Percentiles rank a stretch among this genome's conserved stretches.
Evolutionary conservation across 1,140 invertebrate genomes (phyloP).

Genomic region (Zaprionus camerounensis): DNA sequence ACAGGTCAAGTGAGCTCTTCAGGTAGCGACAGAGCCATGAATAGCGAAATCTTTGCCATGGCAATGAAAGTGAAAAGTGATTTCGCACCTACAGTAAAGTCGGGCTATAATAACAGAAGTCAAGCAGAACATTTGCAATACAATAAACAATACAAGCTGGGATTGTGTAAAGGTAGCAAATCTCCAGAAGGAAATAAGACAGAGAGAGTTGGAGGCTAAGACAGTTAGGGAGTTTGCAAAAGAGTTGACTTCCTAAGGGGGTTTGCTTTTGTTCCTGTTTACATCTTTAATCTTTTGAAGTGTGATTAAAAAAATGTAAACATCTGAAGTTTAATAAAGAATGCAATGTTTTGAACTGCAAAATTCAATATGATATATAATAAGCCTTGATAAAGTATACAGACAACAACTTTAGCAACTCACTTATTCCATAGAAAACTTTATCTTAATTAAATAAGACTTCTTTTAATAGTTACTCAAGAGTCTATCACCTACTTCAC

Average conservation of each 20-base stretch:
- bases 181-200: not conserved
- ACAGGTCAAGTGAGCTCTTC: conserved; percentile 51
- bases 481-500: not conserved
- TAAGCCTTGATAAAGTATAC: not conserved
- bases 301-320: not conserved
- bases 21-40: not conserved
- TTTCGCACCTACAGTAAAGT: not conserved
- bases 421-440: not conserved
- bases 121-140: not conserved
- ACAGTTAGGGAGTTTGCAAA: not conserved
- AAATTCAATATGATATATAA: not conserved
- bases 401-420: not conserved
- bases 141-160: not conserved
- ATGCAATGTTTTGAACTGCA: too few species aligned
- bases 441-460: not conserved
- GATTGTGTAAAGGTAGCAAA: not conserved
- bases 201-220: not conserved
- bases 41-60: not conserved
- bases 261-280: not conserved
- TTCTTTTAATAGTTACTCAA: not conserved
- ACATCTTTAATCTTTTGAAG: not conserved
- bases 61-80: conserved; percentile 7
- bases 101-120: not conserved
- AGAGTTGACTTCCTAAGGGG: not conserved
- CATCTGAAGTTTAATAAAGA: too few species aligned